Evolutionary conservation across 1,140 invertebrate genomes (phyloP).

Genomic region (Hypsibius dujardini): DNA sequence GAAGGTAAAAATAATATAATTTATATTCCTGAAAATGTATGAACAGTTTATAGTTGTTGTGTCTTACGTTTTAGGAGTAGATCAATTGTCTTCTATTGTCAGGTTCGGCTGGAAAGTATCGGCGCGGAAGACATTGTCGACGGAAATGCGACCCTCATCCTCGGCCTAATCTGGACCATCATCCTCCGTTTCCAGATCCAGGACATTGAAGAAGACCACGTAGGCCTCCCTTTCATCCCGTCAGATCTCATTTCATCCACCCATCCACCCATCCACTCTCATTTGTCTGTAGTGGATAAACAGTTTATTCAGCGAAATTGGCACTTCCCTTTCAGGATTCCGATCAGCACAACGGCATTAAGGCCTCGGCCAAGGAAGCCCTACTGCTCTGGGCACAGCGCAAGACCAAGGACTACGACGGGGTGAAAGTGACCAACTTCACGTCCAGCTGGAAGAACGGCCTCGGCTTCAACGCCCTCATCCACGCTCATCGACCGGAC

Average conservation of each 20-base stretch:
- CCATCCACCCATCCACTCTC: too few species aligned
- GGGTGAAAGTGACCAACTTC: conserved; percentile 36
- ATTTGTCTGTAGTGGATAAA: too few species aligned
- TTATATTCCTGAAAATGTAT: too few species aligned
- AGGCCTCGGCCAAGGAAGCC: conserved; percentile 80
- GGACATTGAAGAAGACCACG: too few species aligned
- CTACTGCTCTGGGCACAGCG: conserved; percentile 93
- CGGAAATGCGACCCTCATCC: conserved; percentile 75
- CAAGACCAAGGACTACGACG: conserved; percentile 63
- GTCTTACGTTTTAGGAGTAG: not conserved
- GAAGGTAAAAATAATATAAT: too few species aligned
- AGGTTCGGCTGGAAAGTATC: conserved; percentile 89
- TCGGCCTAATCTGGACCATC: conserved; percentile 96
- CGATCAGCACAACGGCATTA: too few species aligned
- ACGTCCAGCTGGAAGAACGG: conserved; percentile 81
- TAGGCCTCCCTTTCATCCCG: too few species aligned
- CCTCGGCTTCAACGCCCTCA: conserved; percentile 86
- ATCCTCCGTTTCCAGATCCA: conserved; percentile 74
- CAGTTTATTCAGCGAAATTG: too few species aligned
- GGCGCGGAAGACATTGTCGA: conserved; percentile 98
- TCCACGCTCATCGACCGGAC: conserved; percentile 83
- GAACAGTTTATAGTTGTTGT: too few species aligned
- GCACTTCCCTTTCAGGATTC: too few species aligned
- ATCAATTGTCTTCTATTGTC: conserved; percentile 25
- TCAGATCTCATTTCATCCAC: too few species aligned